Conservation (phyloP, 2,113 vertebrate species). For the Varanus komodoensis region DNA sequence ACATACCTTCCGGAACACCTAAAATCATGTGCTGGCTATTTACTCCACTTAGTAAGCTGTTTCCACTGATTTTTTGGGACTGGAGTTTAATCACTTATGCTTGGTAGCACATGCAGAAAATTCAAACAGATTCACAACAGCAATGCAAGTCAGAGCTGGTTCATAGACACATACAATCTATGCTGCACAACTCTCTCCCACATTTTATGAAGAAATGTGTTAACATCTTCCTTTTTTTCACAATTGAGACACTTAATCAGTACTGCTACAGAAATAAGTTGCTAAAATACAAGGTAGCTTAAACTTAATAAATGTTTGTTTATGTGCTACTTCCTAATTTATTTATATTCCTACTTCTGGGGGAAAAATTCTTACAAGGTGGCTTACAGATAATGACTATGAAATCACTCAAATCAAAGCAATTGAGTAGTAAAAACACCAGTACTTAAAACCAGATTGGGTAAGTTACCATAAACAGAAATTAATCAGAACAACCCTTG, state of each 20-base stretch:
- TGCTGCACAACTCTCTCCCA: not conserved
- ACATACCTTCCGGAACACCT: not conserved
- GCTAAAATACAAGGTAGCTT: not conserved
- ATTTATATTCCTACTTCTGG: not conserved
- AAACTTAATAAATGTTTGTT: not conserved
- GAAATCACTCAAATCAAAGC: not conserved
- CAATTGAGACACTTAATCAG: not conserved
- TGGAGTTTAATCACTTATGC: not conserved
- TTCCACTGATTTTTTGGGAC: not conserved
- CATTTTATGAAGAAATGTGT: not conserved
- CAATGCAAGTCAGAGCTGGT: not conserved
- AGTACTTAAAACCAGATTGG: not conserved
- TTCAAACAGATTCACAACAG: not conserved
- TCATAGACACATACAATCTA: not conserved
- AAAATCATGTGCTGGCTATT: not conserved
- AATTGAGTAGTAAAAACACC: not conserved
- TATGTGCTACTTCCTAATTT: not conserved
- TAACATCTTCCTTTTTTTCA: not conserved
- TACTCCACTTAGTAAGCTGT: not conserved
- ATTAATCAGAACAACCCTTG: too few species aligned
- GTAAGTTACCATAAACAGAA: too few species aligned
- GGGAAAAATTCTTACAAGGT: not conserved
- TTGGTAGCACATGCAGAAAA: not conserved
- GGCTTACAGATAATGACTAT: not conserved
- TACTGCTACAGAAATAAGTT: not conserved